phyloP scores from a whole-genome alignment of 2,113 vertebrate genomes.

The Chauna torquata region DNA sequence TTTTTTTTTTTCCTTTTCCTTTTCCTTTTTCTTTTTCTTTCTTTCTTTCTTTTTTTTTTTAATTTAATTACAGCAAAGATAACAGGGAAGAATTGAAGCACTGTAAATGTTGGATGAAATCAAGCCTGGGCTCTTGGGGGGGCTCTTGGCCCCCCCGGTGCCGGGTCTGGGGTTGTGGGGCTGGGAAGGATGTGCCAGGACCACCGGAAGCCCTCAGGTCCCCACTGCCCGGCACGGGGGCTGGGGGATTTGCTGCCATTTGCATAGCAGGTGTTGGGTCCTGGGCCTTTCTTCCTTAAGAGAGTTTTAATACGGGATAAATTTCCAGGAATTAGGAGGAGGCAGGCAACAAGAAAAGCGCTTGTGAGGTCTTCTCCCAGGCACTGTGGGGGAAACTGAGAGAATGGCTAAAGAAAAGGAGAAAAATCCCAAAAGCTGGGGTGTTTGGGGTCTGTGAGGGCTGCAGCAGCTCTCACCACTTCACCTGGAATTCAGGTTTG shows the following conservation, averaged over 20 bases:
- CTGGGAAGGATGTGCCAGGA: background rate
- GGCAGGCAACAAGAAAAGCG: slow-evolving; percentile 68
- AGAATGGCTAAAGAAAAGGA: background rate
- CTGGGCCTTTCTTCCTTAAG: slow-evolving; percentile 81
- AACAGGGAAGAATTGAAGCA: background rate
- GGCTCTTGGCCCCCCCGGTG: accelerated
- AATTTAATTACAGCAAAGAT: background rate
- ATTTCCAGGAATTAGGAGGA: slow-evolving; percentile 82
- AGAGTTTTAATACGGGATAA: slow-evolving; percentile 86
- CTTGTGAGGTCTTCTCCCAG: slow-evolving; percentile 35
- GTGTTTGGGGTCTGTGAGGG: background rate
- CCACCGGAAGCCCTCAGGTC: background rate
- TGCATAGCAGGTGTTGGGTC: slow-evolving; percentile 87
- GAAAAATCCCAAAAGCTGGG: background rate
- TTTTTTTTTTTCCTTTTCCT: too few relatives aligned
- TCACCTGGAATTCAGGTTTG: slow-evolving; percentile 79
- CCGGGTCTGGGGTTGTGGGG: background rate
- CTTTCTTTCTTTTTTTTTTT: background rate
- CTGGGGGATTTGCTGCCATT: slow-evolving; percentile 78
- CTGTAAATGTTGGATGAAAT: background rate
- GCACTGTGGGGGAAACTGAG: background rate
- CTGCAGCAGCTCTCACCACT: slow-evolving; percentile 14
- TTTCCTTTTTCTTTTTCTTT: too few relatives aligned
- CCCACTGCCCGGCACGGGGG: background rate
- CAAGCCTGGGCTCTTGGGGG: background rate